Evolutionary conservation across 2,113 vertebrate genomes (phyloP), one percentile per base, ranked within the genome.

Genomic region (Menidia beryllina): DNA sequence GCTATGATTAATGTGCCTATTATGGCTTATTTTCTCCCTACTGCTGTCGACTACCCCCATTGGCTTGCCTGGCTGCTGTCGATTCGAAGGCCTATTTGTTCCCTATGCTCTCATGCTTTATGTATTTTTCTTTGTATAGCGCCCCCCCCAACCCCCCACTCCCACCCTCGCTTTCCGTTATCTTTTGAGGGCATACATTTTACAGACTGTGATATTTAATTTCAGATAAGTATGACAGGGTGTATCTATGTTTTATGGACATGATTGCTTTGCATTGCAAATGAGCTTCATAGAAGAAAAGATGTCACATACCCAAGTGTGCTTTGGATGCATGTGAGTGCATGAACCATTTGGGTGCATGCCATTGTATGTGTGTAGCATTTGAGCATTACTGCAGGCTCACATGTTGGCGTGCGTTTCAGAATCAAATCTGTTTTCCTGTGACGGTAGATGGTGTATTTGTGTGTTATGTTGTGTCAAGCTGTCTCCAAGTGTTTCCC

Each of bases 151-250:
- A n/a, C n/a, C n/a, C n/a, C n/a, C n/a, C n/a, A n/a, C n/a, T n/a
- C n/a, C n/a, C n/a, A n/a, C n/a, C 23, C 48, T 77, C 7, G 39
- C 75, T 34, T 38, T 57, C 51, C 53, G 61, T 83, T 85, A 90
- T 92, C 88, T 88, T 65, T 72, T 63, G 49, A 85, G 64, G 62
- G 30, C 38, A 60, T 79, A 72, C 47, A 57, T 78, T 81, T 69
- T 70, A 57, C 54, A 47, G 59, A 13, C 10, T 73, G 74, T 67
- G 79, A 89, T 88, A 78, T 77, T 85, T 85, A 53, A 82, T 86
- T 88, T 86, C 63, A 86, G 79, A 87, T 87, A 83, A 70, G 68
- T 69, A 23, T 53, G 81, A 74, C 83, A 61, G 72, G 23, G 23
- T 49, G 51, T 38, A 23, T 69, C 59, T 64, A 5, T 49, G 57